Evolutionary conservation across 1,140 invertebrate species (phyloP).

Genomic region (Elymnias hypermnestra): DNA sequence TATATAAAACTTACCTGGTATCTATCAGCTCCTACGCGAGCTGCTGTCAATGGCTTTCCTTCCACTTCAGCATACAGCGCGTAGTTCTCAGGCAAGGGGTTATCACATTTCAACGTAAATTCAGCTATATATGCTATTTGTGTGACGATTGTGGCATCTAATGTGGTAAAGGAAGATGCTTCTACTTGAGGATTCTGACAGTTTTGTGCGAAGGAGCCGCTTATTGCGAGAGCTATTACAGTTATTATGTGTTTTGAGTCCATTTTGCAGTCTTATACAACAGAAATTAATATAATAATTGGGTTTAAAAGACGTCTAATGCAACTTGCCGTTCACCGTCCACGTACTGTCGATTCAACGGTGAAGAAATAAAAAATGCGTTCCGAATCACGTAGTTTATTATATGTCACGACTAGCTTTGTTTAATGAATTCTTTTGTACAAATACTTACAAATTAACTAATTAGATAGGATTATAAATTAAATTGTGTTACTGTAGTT

Average conservation of each 20-base stretch:
- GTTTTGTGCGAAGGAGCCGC: slow-evolving; percentile 39
- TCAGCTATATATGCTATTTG: slow-evolving; percentile 88
- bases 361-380: slow-evolving; percentile 7
- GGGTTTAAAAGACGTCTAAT: slow-evolving; percentile 18
- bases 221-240: slow-evolving; percentile 36
- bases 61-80: slow-evolving; percentile 91
- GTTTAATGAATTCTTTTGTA: too few species aligned
- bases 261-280: slow-evolving; percentile 52
- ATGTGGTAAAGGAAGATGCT: slow-evolving; percentile 87
- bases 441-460: too few species aligned
- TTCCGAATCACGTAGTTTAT: slow-evolving; percentile 8
- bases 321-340: slow-evolving; percentile 10
- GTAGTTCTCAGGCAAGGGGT: slow-evolving; percentile 78
- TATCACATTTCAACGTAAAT: slow-evolving; percentile 83
- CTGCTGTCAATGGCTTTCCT: slow-evolving; percentile 87
- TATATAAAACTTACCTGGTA: slow-evolving; percentile 82
- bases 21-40: slow-evolving; percentile 83
- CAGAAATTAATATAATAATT: slow-evolving; percentile 28
- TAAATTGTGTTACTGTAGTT: not conserved
- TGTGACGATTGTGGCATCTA: slow-evolving; percentile 92
- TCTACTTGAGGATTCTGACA: slow-evolving; percentile 81
- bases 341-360: slow-evolving; percentile 21
- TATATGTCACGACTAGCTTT: too few species aligned
- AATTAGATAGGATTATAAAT: too few species aligned
- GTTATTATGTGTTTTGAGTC: slow-evolving; percentile 52